Percentiles rank a stretch among this genome's conserved stretches.
Evolutionary conservation across 2,888 invertebrate genomes (phyloP).

Genomic region (Agriopis leucophaearia): DNA sequence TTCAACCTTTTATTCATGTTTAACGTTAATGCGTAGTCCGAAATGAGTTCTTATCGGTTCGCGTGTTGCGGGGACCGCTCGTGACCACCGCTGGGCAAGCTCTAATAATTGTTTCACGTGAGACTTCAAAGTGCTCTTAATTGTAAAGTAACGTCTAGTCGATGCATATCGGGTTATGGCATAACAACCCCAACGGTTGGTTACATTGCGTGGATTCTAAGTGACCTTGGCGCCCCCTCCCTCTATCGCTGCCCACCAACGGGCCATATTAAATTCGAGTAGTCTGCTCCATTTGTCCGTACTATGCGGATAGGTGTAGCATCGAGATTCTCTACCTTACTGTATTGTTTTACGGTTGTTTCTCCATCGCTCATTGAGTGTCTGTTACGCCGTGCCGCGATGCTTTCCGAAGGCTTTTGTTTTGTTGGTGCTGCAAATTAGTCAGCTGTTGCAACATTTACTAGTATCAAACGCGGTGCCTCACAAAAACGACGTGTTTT

Average conservation of each 20-base stretch:
- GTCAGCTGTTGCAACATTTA: slow-evolving; percentile 78
- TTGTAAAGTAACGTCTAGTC: slow-evolving; percentile 62
- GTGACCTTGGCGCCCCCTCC: slow-evolving; percentile 78
- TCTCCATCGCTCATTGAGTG: slow-evolving; percentile 56
- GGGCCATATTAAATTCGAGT: slow-evolving; percentile 77
- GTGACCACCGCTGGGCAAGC: slow-evolving; percentile 61
- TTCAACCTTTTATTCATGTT: slow-evolving; percentile 68
- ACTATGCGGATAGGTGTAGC: slow-evolving; percentile 70
- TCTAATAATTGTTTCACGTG: slow-evolving; percentile 73
- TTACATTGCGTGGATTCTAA: slow-evolving; percentile 77
- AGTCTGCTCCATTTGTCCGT: slow-evolving; percentile 75
- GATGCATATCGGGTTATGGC: slow-evolving; percentile 74
- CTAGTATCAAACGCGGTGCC: slow-evolving; percentile 72
- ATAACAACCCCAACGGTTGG: slow-evolving; percentile 57
- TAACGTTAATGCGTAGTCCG: slow-evolving; percentile 69
- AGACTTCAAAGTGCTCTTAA: slow-evolving; percentile 68
- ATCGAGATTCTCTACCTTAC: slow-evolving; percentile 60
- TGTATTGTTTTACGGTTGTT: slow-evolving; percentile 57
- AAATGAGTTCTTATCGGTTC: slow-evolving; percentile 74
- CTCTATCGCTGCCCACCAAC: slow-evolving; percentile 59
- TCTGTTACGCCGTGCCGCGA: slow-evolving; percentile 54
- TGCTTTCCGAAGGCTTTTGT: slow-evolving; percentile 61
- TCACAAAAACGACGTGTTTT: slow-evolving; percentile 67
- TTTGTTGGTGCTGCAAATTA: slow-evolving; percentile 77
- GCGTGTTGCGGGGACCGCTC: slow-evolving; percentile 64